Conservation (phyloP, 30 jellyfish, hydroid and myxozoan genomes). For the Hydra vulgaris region DNA sequence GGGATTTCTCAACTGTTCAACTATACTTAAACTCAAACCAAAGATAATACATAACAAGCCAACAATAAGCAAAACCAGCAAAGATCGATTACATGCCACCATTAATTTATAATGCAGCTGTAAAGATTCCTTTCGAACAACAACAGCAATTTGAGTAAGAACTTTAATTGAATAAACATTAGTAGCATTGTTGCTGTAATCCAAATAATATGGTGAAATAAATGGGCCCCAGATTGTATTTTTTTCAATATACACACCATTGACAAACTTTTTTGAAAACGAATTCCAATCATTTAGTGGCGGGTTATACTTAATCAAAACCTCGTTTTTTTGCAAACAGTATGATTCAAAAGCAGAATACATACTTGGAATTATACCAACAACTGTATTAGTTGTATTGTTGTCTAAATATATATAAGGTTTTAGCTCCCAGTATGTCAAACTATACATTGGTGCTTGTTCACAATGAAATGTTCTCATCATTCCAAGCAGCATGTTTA, state of each 20-base stretch:
- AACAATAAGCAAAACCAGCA: conserved; percentile 10
- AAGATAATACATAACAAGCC: not conserved
- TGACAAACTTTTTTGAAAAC: not conserved
- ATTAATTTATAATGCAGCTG: conserved; percentile 8
- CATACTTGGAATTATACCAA: conserved; percentile 26
- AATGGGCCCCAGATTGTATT: not conserved
- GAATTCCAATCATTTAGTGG: not conserved
- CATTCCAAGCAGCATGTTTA: too few species aligned
- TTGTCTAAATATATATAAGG: conserved; percentile 14
- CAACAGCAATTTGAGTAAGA: not conserved
- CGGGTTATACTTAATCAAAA: not conserved
- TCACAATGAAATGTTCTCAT: not conserved
- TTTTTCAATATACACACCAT: not conserved
- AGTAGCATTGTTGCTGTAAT: not conserved
- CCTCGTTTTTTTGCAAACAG: not conserved
- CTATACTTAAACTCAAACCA: conserved; percentile 16
- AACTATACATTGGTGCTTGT: not conserved
- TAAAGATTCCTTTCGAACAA: conserved; percentile 6
- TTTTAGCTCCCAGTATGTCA: conserved; percentile 21
- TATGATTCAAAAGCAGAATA: not conserved
- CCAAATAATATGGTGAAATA: not conserved
- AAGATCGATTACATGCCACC: conserved; percentile 16
- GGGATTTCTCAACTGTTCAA: conserved; percentile 15
- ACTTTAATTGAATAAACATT: not conserved
- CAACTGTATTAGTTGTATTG: conserved; percentile 4